Percentiles rank a stretch among this genome's conserved stretches.
Evolutionary conservation across 2,113 vertebrate genomes (phyloP).

Genomic region (Ochotona curzoniae): DNA sequence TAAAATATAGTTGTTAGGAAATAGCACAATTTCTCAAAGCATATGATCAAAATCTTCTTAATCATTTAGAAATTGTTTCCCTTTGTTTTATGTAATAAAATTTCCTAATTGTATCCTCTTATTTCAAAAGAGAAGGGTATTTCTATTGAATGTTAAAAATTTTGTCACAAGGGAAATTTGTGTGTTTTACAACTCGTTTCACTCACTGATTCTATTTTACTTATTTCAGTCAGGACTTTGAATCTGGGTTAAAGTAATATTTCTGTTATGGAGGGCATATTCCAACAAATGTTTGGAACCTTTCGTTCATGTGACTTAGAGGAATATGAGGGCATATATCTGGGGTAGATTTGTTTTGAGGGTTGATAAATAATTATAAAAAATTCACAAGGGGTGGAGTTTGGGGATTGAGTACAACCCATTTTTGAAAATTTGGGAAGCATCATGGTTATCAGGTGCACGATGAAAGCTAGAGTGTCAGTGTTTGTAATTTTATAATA

Average conservation of each 20-base stretch:
- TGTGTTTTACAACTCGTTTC: constrained; percentile 35
- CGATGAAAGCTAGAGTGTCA: too few species aligned
- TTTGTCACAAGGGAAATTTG: constrained; percentile 55
- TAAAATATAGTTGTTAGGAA: constrained; percentile 38
- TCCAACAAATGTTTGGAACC: neutral
- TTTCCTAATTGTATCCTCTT: neutral
- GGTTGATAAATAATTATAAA: too few species aligned
- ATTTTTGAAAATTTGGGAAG: too few species aligned
- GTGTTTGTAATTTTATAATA: too few species aligned
- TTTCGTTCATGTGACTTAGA: too few species aligned
- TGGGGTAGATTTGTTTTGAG: too few species aligned
- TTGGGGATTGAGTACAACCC: too few species aligned
- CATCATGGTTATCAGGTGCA: too few species aligned
- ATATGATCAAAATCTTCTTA: constrained; percentile 1
- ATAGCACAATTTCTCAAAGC: constrained; percentile 32
- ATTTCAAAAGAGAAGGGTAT: constrained; percentile 20
- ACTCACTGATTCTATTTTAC: neutral
- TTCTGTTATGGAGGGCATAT: neutral
- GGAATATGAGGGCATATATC: too few species aligned
- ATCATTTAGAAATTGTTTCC: neutral
- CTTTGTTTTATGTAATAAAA: constrained; percentile 44
- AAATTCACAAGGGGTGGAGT: too few species aligned
- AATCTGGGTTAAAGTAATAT: neutral
- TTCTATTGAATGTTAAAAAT: constrained; percentile 25
- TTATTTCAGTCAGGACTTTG: neutral